These are phyloP conservation scores for Heliconius erato DNA, from an alignment of 2,888 invertebrate genomes.

Conservation along the genomic window DNA sequence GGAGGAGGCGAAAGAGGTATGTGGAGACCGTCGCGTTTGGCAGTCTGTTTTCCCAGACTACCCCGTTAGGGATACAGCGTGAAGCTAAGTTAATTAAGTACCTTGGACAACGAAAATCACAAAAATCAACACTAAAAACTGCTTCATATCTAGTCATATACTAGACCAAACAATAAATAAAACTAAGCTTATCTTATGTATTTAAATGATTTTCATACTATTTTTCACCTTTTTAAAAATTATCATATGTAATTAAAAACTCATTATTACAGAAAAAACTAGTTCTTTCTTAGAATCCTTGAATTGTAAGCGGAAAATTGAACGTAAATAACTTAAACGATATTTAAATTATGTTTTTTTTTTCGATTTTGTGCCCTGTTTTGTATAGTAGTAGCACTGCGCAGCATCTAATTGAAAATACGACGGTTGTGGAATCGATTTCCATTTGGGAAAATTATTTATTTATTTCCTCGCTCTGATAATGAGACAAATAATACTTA, in stretches of 20 bases:
- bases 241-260: conserved; percentile 6
- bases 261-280: conserved; percentile 22
- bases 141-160: not conserved
- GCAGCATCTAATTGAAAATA: not conserved
- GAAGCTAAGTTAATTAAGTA: not conserved
- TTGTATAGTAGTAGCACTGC: not conserved
- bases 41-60: no score
- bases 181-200: conserved; percentile 1
- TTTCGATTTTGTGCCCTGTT: not conserved
- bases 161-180: not conserved
- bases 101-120: not conserved
- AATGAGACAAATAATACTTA: not conserved
- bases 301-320: not conserved
- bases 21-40: no score
- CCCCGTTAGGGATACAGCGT: no score
- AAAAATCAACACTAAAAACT: not conserved
- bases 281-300: not conserved
- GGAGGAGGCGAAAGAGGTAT: no score
- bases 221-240: not conserved
- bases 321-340: not conserved
- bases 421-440: not conserved
- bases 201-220: not conserved
- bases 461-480: not conserved
- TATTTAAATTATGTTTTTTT: not conserved
- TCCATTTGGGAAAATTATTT: not conserved